These are phyloP conservation scores for Nothoprocta pentlandii DNA, from an alignment of 2,113 vertebrate species.

Conservation along the genomic window DNA sequence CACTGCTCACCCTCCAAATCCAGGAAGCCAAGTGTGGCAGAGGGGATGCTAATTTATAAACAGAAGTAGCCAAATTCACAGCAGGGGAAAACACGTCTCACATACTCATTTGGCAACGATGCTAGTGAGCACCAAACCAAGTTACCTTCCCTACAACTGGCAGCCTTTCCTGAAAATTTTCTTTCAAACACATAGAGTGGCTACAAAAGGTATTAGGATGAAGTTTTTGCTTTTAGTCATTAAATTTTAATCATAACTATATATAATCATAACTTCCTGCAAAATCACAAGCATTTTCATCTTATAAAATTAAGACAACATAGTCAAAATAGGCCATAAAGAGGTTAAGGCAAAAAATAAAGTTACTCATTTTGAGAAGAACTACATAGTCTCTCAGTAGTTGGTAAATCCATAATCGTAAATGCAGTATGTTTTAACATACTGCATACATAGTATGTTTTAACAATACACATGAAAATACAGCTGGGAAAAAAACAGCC, in stretches of 20 bases:
- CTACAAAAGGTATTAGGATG: not conserved
- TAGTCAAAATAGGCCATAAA: not conserved
- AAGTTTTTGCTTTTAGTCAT: not conserved
- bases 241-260: not conserved
- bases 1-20: not conserved
- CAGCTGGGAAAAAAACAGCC: not conserved
- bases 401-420: not conserved
- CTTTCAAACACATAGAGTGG: not conserved
- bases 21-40: not conserved
- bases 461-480: not conserved
- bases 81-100: not conserved
- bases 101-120: not conserved
- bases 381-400: not conserved
- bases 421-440: not conserved
- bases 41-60: not conserved
- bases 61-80: not conserved
- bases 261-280: not conserved
- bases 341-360: not conserved
- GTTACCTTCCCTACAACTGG: not conserved
- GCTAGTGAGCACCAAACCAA: not conserved
- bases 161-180: not conserved
- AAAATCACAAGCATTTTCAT: not conserved
- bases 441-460: not conserved
- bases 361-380: not conserved
- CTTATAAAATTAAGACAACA: not conserved